These are phyloP conservation scores for Nothobranchius kuhntae DNA, from an alignment of 2,113 vertebrate species.

Conservation along the genomic window DNA sequence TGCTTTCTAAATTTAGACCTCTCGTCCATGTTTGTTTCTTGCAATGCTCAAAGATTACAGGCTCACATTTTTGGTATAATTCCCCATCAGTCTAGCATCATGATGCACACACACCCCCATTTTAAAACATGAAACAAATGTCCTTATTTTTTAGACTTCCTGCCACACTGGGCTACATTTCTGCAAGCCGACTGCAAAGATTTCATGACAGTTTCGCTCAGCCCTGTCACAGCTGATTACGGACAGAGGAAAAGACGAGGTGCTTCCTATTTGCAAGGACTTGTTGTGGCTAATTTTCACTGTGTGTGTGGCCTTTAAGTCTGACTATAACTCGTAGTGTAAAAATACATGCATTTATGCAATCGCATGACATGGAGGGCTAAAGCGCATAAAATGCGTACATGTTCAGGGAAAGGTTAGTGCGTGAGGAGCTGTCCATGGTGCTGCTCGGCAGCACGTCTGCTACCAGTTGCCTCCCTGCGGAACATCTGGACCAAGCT, in stretches of 20 bases:
- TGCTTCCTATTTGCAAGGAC: constrained; percentile 43
- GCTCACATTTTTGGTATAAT: not conserved
- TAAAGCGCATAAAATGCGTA: too few relatives aligned
- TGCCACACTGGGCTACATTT: constrained; percentile 21
- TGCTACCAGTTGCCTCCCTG: constrained; percentile 59
- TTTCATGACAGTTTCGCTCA: constrained; percentile 16
- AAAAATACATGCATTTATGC: too few relatives aligned
- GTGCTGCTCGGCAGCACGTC: constrained; percentile 52
- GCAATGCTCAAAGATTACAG: constrained; percentile 1
- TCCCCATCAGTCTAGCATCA: not conserved
- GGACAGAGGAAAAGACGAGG: constrained; percentile 20
- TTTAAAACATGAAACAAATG: constrained; percentile 5
- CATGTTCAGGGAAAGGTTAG: too few relatives aligned
- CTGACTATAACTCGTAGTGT: too few relatives aligned
- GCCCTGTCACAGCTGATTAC: constrained; percentile 62
- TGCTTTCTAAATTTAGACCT: constrained; percentile 65
- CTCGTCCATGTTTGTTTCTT: constrained; percentile 27
- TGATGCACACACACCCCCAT: not conserved
- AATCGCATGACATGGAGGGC: too few relatives aligned
- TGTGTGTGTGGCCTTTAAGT: not conserved
- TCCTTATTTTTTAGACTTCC: not conserved
- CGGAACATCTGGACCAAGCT: constrained; percentile 42
- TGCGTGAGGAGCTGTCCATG: constrained; percentile 44
- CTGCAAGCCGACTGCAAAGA: constrained; percentile 22
- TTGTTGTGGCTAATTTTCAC: constrained; percentile 20